Evolutionary conservation across 1,140 invertebrate genomes (phyloP), one percentile per base, ranked within the genome.

Genomic region (Papilio glaucus): DNA sequence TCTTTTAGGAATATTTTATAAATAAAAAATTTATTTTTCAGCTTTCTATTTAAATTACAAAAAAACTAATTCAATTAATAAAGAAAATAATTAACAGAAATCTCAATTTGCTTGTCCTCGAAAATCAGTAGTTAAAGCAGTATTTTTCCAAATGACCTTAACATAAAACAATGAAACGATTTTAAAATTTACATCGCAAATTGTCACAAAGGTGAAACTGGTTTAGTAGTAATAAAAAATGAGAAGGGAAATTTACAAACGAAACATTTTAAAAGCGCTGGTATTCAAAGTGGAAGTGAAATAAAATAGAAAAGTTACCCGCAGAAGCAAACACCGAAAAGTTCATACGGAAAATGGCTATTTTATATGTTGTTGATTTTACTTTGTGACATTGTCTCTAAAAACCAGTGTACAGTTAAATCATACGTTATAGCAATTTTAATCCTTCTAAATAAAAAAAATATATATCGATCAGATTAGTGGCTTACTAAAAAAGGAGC

Each of bases 291-390:
- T 57, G 49, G 49, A 24, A 57, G 49, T 13, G 21, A 12, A 57
- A 57, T 57, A 57, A 57, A 57, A 57, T 57, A 57, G 49, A 57
- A 49, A 49, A 57, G 49, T 57, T 57, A 15, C 7, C 49, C 49
- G 9, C 9, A 10, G 24, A 57, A 57, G 10, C 21, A 24, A 57
- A 57, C 18, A 24, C 9, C 21, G 4, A 53, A 57, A 57, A 57
- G 21, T 57, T 57, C 49, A 57, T 24, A 21, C 24, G 49, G 49
- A 26, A 57, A 57, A 57, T 57, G 21, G 21, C 49, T 57, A 21
- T 18, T 57, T 57, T 57, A 57, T 21, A 57, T 57, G 21, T 57
- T 21, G 18, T 57, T 24, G 21, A 10, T 12, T 53, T 57, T 26
- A 57, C 49, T 57, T 57, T 26, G 49, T 57, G 49, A 57, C 49